Evolutionary conservation across 2,888 invertebrate genomes (phyloP), one percentile per base, ranked within the genome.

Genomic region (Trilocha varians): DNA sequence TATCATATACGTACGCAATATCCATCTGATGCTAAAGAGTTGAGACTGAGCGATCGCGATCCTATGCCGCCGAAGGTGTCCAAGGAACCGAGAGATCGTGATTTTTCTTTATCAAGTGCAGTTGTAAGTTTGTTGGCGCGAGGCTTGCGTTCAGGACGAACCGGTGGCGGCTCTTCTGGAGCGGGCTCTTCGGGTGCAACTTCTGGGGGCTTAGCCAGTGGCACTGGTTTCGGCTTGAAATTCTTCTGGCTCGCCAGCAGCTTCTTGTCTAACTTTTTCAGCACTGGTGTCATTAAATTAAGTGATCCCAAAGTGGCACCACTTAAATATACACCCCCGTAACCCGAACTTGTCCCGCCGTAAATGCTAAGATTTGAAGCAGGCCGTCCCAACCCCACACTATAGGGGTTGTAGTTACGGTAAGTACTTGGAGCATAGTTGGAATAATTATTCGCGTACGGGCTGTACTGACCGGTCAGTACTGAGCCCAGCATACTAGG

Each of bases 1-100:
- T n/a, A n/a, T n/a, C n/a, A n/a, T n/a, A 38, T 54, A 78, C 93
- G 88, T 93, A 95, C 95, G 87, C 89, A 90, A 66, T 95, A 95
- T 85, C 94, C 94, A 82, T 94, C 94, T 46, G 94, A 94, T 58
- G 91, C 90, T 48, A 91, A 83, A 11, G 91, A 91, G 38, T 88
- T 90, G 53, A 91, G 87, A 70, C 91, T 91, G 45, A 90, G 70
- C 3, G 91, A 90, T 41, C 90, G 80, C 51, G 71, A 86, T 64
- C 56, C 86, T 65, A 87, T 78, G 11, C 62, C 56, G 4, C 59
- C 71, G 25, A 62, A 38, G 1, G 68, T 65, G 39, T 78, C 78
- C 39, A 84, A 68, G 6, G 78, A 72, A 43, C 69, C 78, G 32
- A 84, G 72, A 16, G 85, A 85, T 34, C 83, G 70, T 6, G 85